Conservation (phyloP, 2,888 invertebrate species). For the Metallyticus violacea region DNA sequence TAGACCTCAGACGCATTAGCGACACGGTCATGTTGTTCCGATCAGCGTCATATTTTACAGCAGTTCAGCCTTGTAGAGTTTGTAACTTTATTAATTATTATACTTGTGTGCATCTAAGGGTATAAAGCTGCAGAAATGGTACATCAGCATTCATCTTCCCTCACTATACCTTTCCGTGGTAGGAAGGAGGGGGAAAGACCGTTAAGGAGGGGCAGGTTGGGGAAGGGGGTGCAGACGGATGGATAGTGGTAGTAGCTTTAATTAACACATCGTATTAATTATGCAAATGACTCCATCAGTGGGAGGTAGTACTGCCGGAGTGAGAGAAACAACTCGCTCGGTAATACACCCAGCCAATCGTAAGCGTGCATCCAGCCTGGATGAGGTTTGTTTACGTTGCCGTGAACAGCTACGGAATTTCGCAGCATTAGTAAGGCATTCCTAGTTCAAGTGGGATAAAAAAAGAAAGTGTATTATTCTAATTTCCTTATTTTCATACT, state of each 20-base stretch:
- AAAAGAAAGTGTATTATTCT: too few species aligned
- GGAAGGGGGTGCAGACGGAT: not conserved
- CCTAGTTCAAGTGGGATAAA: too few species aligned
- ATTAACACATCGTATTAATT: slow-evolving; percentile 26
- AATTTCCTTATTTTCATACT: too few species aligned
- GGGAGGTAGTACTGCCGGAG: not conserved
- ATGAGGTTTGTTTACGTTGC: not conserved
- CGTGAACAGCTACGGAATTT: not conserved
- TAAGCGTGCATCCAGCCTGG: not conserved
- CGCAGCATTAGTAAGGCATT: too few species aligned
- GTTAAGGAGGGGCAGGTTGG: not conserved
- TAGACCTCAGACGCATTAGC: too few species aligned
- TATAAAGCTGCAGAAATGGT: not conserved
- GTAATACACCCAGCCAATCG: not conserved
- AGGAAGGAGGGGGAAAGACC: not conserved
- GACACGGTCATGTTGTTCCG: too few species aligned
- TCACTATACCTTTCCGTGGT: not conserved
- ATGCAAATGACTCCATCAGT: slow-evolving; percentile 25
- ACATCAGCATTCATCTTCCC: not conserved
- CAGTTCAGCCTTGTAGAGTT: too few species aligned
- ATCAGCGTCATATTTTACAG: too few species aligned
- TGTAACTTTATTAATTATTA: too few species aligned
- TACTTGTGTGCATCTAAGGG: too few species aligned
- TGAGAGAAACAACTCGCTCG: not conserved
- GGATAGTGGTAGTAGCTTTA: slow-evolving; percentile 17